phyloP scores from a whole-genome alignment of 1,140 invertebrate genomes.

The Bombus breviceps region DNA sequence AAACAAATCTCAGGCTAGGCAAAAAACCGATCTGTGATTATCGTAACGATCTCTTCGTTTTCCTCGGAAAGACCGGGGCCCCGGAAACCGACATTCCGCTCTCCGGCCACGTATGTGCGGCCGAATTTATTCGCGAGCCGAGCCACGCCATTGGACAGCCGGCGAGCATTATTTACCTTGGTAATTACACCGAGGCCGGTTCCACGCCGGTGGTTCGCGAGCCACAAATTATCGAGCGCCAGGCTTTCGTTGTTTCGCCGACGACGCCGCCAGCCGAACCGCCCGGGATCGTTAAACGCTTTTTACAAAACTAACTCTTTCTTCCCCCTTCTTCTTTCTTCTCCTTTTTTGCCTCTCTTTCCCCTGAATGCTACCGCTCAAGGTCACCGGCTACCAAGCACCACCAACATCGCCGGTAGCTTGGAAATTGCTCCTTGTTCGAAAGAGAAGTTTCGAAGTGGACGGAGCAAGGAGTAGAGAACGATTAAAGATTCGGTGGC shows the following conservation, averaged over 20 bases:
- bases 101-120: constrained; percentile 65
- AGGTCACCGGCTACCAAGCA: constrained; percentile 1
- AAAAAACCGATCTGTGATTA: constrained; percentile 63
- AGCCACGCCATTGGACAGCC: constrained; percentile 67
- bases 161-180: constrained; percentile 72
- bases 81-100: constrained; percentile 61
- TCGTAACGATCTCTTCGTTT: constrained; percentile 67
- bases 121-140: constrained; percentile 69
- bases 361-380: background rate
- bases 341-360: background rate
- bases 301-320: constrained; percentile 47
- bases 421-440: background rate
- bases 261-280: constrained; percentile 51
- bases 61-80: constrained; percentile 13
- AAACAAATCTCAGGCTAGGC: constrained; percentile 54
- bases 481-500: background rate
- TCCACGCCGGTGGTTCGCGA: constrained; percentile 69
- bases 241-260: constrained; percentile 64
- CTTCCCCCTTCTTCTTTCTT: no score
- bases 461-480: background rate
- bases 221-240: constrained; percentile 70
- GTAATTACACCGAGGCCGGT: constrained; percentile 71
- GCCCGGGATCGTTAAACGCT: constrained; percentile 64
- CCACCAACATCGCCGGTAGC: background rate
- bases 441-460: background rate